phyloP scores from a whole-genome alignment of 2,113 vertebrate genomes.

The Gopherus flavomarginatus region DNA sequence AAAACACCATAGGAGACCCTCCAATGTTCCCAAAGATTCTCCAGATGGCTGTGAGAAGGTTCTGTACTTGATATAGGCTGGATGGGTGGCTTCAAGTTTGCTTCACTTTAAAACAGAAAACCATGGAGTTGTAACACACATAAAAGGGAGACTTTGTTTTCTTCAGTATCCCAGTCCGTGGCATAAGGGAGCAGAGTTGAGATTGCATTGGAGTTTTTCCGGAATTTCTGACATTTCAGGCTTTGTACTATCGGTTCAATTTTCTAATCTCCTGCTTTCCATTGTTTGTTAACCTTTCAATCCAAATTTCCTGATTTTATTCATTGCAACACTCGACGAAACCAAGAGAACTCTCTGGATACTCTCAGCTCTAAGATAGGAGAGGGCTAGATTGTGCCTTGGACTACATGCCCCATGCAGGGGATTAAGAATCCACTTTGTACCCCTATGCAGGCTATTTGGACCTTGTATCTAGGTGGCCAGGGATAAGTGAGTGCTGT shows the following conservation, averaged over 20 bases:
- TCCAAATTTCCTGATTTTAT: not conserved
- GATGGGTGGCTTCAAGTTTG: not conserved
- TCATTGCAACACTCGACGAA: not conserved
- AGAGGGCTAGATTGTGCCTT: not conserved
- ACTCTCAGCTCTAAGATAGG: not conserved
- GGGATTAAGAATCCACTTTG: not conserved
- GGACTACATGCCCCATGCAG: not conserved
- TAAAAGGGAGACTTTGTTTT: not conserved
- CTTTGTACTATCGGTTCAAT: not conserved
- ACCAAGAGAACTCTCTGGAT: not conserved
- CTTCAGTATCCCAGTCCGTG: not conserved
- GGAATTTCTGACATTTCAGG: not conserved
- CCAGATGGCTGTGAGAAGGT: not conserved
- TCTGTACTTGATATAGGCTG: accelerated
- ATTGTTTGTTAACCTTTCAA: not conserved
- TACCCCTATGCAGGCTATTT: not conserved
- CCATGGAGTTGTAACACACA: not conserved
- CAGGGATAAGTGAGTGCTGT: not conserved
- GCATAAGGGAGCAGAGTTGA: not conserved
- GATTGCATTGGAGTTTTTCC: not conserved
- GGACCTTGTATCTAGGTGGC: not conserved
- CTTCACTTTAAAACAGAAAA: not conserved
- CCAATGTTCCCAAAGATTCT: not conserved
- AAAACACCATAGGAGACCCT: not conserved
- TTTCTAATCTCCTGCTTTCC: not conserved